Conservation (phyloP, 2,888 invertebrate species). For the Diaperis boleti region DNA sequence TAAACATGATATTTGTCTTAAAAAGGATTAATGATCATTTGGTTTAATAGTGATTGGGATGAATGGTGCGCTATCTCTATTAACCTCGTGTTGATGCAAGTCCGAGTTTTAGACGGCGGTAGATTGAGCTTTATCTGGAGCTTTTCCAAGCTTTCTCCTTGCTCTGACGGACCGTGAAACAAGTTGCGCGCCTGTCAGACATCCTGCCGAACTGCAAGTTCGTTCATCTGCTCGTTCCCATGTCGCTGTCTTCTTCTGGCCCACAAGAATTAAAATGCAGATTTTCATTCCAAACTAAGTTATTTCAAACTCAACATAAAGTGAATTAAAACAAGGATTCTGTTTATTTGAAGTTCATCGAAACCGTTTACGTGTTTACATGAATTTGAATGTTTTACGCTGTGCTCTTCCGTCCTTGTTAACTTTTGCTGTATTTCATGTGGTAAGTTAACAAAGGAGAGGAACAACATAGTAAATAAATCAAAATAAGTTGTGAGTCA, state of each 20-base stretch:
- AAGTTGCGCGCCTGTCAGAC: constrained; percentile 59
- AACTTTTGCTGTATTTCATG: no score
- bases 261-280: constrained; percentile 24
- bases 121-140: constrained; percentile 57
- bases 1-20: constrained; percentile 58
- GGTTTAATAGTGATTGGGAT: constrained; percentile 61
- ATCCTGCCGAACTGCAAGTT: constrained; percentile 54
- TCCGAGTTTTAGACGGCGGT: constrained; percentile 48
- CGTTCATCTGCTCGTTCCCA: constrained; percentile 56
- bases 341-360: constrained; percentile 29
- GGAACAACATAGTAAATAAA: no score
- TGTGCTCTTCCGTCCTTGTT: no score
- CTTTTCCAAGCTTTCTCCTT: constrained; percentile 57
- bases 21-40: constrained; percentile 63
- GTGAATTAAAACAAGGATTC: constrained; percentile 25
- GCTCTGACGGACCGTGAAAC: constrained; percentile 61
- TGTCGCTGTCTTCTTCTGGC: constrained; percentile 37
- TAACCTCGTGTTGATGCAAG: constrained; percentile 58
- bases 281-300: constrained; percentile 26
- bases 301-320: constrained; percentile 30
- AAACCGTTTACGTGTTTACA: constrained; percentile 10
- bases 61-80: constrained; percentile 61
- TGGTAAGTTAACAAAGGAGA: no score
- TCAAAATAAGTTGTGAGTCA: no score
- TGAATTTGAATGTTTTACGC: no score